Base-by-base conservation (phyloP, 1,140 invertebrate genomes). In the Nephotettix cincticeps region DNA sequence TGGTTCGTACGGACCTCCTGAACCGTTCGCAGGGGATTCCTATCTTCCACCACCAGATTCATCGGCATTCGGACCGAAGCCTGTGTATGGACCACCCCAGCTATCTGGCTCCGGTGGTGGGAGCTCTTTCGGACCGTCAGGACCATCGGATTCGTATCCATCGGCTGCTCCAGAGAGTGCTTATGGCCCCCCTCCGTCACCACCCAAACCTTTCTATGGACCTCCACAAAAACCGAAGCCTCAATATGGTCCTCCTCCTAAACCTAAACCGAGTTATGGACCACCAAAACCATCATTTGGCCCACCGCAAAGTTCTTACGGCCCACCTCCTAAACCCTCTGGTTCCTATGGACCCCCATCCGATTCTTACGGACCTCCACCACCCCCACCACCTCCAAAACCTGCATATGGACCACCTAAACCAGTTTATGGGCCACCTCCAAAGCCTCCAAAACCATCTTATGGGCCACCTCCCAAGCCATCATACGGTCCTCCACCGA, bases 181-280 rank as follows among this genome's bases (percentile, higher is more conserved):
- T 9, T 73, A 72, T 47, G 72, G 72, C 0, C 75, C 75, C 23
- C 75, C 79, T 66, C 78, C 81, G 1, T 81, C 81, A 19, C 80
- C 81, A 14, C 78, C 78, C 68, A 65, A 64, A 30, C 56, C 28
- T 65, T 27, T 19, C 0, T 84, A 83, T 71, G 83, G 80, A 64
- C 78, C 80, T 23, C 78, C 77, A n/a, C 78, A 79, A 23, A 78
- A 78, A 28, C 76, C 77, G 9, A 70, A 77, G 25, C 76, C 76
- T 14, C 70, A 71, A 28, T 76, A 75, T 43, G 72, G 73, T 4
- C 69, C 82, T 61, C 51, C 54, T 1, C 40, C 73, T 63, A 63
- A 72, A 83, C 73, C 84, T 0, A 84, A 84, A 70, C 81, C 79
- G 28, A 74, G 80, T 1, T 85, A 85, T 68, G 84, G 82, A 2